These are phyloP conservation scores for Tragopan temminckii DNA, from an alignment of 2,797 vertebrate genomes.

Conservation along the genomic window DNA sequence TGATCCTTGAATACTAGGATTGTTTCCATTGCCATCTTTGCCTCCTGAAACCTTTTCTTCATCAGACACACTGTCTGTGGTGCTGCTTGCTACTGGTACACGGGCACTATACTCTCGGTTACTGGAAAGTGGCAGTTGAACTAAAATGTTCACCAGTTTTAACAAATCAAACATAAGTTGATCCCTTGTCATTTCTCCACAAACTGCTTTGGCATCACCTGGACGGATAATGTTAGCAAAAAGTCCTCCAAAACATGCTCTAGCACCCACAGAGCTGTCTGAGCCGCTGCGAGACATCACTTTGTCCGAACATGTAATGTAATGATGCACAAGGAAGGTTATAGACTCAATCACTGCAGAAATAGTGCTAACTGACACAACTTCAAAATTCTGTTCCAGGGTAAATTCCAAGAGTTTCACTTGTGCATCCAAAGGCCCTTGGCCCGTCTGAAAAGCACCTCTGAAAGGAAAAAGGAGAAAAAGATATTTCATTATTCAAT, in stretches of 20 bases:
- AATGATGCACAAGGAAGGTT: constrained; percentile 97
- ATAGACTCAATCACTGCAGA: constrained; percentile 96
- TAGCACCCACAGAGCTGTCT: constrained; percentile 94
- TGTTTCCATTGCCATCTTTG: constrained; percentile 91
- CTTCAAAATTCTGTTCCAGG: constrained; percentile 97
- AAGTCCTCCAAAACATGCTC: constrained; percentile 97
- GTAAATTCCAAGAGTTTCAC: constrained; percentile 98
- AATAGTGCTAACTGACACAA: constrained; percentile 95
- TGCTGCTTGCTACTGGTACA: constrained; percentile 84
- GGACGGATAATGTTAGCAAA: constrained; percentile 98
- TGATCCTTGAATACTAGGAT: constrained; percentile 85
- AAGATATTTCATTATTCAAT: not conserved
- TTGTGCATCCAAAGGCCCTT: constrained; percentile 97
- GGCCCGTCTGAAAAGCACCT: constrained; percentile 96
- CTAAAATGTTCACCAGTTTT: constrained; percentile 95
- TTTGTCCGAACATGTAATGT: constrained; percentile 98
- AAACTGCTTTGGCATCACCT: constrained; percentile 95
- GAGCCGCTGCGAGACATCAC: constrained; percentile 97
- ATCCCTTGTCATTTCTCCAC: constrained; percentile 96
- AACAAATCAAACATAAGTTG: constrained; percentile 98
- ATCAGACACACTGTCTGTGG: constrained; percentile 93
- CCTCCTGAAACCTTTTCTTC: constrained; percentile 98
- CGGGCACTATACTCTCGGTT: constrained; percentile 95
- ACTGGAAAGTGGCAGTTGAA: constrained; percentile 94
- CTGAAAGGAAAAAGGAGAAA: constrained; percentile 71